Percentiles rank a stretch among this genome's conserved stretches.
Evolutionary conservation across 1,140 invertebrate genomes (phyloP).

Genomic region (Sminthurides bifidus): DNA sequence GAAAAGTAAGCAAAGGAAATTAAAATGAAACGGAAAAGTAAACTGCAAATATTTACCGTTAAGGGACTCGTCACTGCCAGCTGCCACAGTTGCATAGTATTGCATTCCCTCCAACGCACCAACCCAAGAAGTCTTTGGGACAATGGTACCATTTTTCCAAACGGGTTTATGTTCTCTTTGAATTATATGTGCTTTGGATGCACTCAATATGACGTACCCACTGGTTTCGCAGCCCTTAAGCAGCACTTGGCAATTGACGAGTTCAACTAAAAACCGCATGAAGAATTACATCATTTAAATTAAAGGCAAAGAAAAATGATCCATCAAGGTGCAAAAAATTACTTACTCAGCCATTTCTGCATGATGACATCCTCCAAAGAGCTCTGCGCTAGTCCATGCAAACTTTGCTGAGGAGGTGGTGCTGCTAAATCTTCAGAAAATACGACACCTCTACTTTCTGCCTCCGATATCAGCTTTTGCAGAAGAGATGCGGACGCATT

Average conservation of each 20-base stretch:
- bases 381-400: conserved; percentile 75
- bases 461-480: conserved; percentile 83
- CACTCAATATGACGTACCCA: conserved; percentile 92
- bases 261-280: conserved; percentile 56
- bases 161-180: conserved; percentile 83
- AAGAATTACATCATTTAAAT: not conserved
- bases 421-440: conserved; percentile 78
- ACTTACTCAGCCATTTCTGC: conserved; percentile 86
- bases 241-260: conserved; percentile 92
- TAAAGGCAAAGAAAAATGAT: not conserved
- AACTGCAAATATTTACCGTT: conserved; percentile 34
- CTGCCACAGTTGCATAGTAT: conserved; percentile 93
- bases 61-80: conserved; percentile 55
- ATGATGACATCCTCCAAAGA: conserved; percentile 74
- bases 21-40: not conserved
- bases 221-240: conserved; percentile 90
- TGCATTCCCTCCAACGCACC: conserved; percentile 94
- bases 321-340: no score
- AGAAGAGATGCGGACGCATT: conserved; percentile 61
- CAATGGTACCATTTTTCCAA: conserved; percentile 75
- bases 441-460: conserved; percentile 83
- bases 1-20: no score
- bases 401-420: conserved; percentile 54
- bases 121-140: conserved; percentile 90
- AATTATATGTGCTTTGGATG: conserved; percentile 85